A percentile compares a stretch with the other conserved stretches of the same genome.
phyloP scores from a whole-genome alignment of 2,888 invertebrate genomes.

The Thereva unica region DNA sequence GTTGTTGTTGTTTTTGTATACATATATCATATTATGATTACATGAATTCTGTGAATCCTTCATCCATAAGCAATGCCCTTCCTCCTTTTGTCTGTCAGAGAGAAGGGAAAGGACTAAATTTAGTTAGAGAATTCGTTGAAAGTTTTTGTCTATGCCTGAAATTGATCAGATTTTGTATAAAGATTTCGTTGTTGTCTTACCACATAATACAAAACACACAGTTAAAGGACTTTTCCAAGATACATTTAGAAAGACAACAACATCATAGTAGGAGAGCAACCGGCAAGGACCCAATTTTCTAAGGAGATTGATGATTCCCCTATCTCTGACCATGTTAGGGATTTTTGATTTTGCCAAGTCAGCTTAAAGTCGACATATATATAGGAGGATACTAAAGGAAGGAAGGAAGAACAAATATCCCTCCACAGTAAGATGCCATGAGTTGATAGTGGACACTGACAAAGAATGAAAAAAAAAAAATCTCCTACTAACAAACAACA shows the following conservation, averaged over 20 bases:
- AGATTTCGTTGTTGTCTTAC: neutral
- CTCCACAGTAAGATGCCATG: neutral
- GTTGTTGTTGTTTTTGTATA: neutral
- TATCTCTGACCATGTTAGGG: constrained; percentile 31
- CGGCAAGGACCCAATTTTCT: constrained; percentile 21
- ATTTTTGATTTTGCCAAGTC: constrained; percentile 33
- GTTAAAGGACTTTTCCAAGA: too few relatives aligned
- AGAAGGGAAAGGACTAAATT: constrained; percentile 25
- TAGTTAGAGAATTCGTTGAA: constrained; percentile 14
- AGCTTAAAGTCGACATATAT: neutral
- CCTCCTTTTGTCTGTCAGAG: constrained; percentile 10
- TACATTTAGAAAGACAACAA: constrained; percentile 1
- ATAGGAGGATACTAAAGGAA: too few relatives aligned
- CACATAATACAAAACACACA: neutral
- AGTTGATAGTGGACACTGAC: neutral
- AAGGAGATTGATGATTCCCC: constrained; percentile 31
- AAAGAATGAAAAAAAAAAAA: constrained; percentile 7
- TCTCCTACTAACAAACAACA: neutral
- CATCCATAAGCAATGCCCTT: constrained; percentile 16
- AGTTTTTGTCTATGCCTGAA: constrained; percentile 4
- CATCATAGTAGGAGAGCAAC: neutral
- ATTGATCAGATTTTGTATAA: constrained; percentile 16
- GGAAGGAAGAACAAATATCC: neutral
- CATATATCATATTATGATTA: constrained; percentile 3
- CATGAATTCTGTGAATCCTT: constrained; percentile 8